phyloP scores from a whole-genome alignment of 2,888 invertebrate genomes.

The Bembecia ichneumoniformis region DNA sequence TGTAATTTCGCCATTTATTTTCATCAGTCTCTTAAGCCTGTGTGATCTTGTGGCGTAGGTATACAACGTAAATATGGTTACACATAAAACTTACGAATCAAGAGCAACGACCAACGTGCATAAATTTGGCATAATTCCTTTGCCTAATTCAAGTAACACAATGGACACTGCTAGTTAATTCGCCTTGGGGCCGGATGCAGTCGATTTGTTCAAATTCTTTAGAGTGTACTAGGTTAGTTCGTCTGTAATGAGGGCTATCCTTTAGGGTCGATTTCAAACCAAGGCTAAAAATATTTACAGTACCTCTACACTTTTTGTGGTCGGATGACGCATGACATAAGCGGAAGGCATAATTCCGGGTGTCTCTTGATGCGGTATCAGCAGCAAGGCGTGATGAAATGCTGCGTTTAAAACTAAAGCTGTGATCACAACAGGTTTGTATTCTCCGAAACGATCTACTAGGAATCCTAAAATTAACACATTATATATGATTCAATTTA shows the following conservation, averaged over 20 bases:
- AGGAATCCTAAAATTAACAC: slow-evolving; percentile 76
- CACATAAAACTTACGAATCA: neutral
- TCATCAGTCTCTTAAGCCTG: slow-evolving; percentile 13
- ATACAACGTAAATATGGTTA: neutral
- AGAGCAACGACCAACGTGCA: slow-evolving; percentile 16
- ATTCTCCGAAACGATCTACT: slow-evolving; percentile 89
- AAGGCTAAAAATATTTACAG: slow-evolving; percentile 22
- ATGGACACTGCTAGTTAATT: slow-evolving; percentile 55
- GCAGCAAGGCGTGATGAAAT: slow-evolving; percentile 83
- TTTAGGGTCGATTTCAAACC: slow-evolving; percentile 38
- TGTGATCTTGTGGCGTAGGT: slow-evolving; percentile 5
- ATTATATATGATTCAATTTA: neutral
- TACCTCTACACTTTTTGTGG: slow-evolving; percentile 80
- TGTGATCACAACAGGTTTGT: slow-evolving; percentile 85
- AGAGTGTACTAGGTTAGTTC: slow-evolving; percentile 37
- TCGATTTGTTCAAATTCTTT: slow-evolving; percentile 70
- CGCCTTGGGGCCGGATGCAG: slow-evolving; percentile 61
- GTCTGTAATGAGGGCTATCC: slow-evolving; percentile 35
- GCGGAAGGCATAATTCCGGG: slow-evolving; percentile 82
- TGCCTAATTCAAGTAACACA: slow-evolving; percentile 53
- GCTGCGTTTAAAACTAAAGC: slow-evolving; percentile 83
- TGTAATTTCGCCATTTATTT: slow-evolving; percentile 19
- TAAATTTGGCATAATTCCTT: slow-evolving; percentile 60
- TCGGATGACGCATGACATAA: slow-evolving; percentile 82
- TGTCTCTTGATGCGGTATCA: slow-evolving; percentile 85